Conservation (phyloP, 1,140 invertebrate species). For the Branchinecta lynchi region DNA sequence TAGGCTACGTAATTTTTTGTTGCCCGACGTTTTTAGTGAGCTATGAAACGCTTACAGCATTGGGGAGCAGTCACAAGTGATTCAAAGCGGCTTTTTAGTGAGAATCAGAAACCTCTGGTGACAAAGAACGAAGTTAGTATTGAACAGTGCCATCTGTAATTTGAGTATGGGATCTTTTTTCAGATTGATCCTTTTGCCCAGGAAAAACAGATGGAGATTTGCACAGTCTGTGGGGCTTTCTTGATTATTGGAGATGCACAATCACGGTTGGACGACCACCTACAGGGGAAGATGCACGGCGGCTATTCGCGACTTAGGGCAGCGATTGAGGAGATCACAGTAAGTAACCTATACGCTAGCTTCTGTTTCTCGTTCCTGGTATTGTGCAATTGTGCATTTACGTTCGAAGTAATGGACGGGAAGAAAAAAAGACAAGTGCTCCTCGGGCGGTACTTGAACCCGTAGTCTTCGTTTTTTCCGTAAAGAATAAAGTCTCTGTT, state of each 20-base stretch:
- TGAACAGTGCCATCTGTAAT: no score
- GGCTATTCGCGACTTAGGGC: conserved; percentile 59
- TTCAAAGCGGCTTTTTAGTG: no score
- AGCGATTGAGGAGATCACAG: conserved; percentile 43
- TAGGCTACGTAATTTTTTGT: no score
- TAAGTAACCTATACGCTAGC: conserved; percentile 13
- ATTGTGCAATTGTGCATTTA: background rate
- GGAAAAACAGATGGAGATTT: conserved; percentile 98
- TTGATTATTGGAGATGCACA: conserved; percentile 69
- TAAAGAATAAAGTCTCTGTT: background rate
- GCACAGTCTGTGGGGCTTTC: conserved; percentile 94
- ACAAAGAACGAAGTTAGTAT: no score
- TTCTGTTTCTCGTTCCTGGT: background rate
- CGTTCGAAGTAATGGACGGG: background rate
- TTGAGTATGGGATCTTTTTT: conserved; percentile 9
- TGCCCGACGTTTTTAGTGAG: no score
- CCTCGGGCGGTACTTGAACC: background rate
- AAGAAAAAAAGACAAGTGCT: background rate
- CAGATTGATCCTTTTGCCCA: conserved; percentile 38
- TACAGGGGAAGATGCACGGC: conserved; percentile 64
- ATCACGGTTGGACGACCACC: conserved; percentile 27
- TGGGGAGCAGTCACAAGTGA: no score
- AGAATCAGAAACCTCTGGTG: no score
- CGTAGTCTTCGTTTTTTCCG: background rate
- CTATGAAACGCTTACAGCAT: no score